Evolutionary conservation across 2,797 vertebrate species (phyloP), one percentile per base, ranked within the genome.

Genomic region (Cichlasoma orientale): DNA sequence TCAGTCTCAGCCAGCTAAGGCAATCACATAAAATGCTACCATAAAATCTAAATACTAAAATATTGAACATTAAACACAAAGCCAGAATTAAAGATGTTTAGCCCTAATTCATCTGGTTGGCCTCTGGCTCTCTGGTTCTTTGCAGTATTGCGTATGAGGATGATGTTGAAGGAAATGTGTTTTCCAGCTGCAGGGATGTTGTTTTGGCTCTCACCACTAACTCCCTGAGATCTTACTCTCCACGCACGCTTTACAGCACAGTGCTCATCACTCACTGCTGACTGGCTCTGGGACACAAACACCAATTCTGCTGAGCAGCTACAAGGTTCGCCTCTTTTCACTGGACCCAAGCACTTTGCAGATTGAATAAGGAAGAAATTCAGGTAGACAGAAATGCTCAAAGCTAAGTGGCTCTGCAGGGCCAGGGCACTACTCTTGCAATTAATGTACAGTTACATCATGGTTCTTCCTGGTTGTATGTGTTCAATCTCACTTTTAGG

Each of bases 1-100:
- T 94, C 90, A 85, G 92, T 95, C 94, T 93, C 92, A 95, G 93
- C 89, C 94, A 93, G 93, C 93, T 91, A 95, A 94, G 93, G 91
- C 88, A 86, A 91, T 92, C 89, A 91, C 80, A 87, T 78, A 68
- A 53, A 88, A 84, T 82, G 82, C 73, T 80, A 33, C 56, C 56
- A 81, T 47, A 78, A 86, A 50, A 85, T 88, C 66, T 56, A 72
- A 85, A 87, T 79, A 80, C 19, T 76, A 72, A 82, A 81, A 81
- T 56, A 75, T 2, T 25, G 31, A 78, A 58, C 31, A 76, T 56
- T 21, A 54, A 70, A 83, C 59, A 84, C 74, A 47, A 72, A 56
- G 57, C n/a, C n/a, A 72, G 70, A 85, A 74, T 36, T 63, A 47
- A 50, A 78, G 5, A 81, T 36, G 18, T 50, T 68, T 68, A 29